These are phyloP conservation scores for Pogonognathellus flavescens DNA, from an alignment of 1,140 invertebrate species.

Conservation along the genomic window DNA sequence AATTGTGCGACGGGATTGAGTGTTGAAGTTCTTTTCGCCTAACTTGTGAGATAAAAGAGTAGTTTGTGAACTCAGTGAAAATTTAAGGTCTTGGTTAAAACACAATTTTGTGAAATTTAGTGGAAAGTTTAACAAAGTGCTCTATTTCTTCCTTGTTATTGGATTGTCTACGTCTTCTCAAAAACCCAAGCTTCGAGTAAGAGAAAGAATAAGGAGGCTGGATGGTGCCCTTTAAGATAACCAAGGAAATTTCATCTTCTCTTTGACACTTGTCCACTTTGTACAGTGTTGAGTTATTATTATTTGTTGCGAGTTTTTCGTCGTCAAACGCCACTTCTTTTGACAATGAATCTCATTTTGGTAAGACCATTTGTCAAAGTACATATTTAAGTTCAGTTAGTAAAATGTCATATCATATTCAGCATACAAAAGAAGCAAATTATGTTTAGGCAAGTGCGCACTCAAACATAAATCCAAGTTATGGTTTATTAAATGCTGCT, in stretches of 20 bases:
- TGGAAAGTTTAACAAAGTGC: slow-evolving; percentile 11
- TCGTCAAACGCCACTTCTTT: not conserved
- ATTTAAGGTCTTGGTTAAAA: not conserved
- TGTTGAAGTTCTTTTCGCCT: not conserved
- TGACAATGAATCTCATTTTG: slow-evolving; percentile 45
- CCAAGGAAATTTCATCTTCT: slow-evolving; percentile 2
- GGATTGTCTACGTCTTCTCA: not conserved
- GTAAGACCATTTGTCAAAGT: not conserved
- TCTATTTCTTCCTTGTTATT: slow-evolving; percentile 29
- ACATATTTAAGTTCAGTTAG: too few species aligned
- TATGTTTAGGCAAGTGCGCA: too few species aligned
- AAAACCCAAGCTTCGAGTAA: not conserved
- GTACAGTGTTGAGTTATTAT: slow-evolving; percentile 6
- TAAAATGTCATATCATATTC: too few species aligned
- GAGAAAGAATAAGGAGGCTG: slow-evolving; percentile 21
- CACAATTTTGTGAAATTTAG: not conserved
- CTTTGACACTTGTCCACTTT: not conserved
- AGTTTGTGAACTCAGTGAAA: not conserved
- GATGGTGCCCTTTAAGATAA: slow-evolving; percentile 33
- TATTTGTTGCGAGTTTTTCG: slow-evolving; percentile 6
- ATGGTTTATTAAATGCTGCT: too few species aligned
- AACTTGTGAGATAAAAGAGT: not conserved
- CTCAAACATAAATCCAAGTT: too few species aligned
- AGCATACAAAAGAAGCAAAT: too few species aligned
- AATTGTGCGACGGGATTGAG: slow-evolving; percentile 10